These are phyloP conservation scores for Globodera rostochiensis DNA, from an alignment of 1,140 invertebrate species.

Conservation along the genomic window DNA sequence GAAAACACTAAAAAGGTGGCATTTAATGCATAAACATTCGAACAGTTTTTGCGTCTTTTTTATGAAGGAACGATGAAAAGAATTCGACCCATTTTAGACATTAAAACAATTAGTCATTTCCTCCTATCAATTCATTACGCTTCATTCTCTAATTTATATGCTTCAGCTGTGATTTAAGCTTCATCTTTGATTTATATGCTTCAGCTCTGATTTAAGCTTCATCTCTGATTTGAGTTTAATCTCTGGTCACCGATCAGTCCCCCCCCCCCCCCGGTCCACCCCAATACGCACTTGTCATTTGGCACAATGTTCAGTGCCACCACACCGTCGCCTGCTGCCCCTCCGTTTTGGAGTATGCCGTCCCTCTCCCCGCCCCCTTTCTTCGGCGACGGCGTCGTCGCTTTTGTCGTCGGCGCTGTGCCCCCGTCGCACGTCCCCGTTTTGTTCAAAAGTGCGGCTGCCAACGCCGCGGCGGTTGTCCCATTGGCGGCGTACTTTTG, in stretches of 20 bases:
- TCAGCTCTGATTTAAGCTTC: too few relatives aligned
- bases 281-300: constrained; percentile 5
- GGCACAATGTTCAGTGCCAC: constrained; percentile 31
- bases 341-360: neutral
- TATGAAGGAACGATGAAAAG: too few relatives aligned
- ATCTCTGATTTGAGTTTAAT: too few relatives aligned
- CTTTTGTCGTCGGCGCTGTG: neutral
- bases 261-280: neutral
- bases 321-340: constrained; percentile 5
- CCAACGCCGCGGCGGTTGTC: neutral
- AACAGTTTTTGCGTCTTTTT: too few relatives aligned
- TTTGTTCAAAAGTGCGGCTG: constrained; percentile 4
- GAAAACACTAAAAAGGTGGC: constrained; percentile 41
- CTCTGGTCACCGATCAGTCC: neutral
- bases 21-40: too few relatives aligned
- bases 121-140: too few relatives aligned
- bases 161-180: too few relatives aligned
- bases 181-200: too few relatives aligned
- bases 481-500: constrained; percentile 10
- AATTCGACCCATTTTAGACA: too few relatives aligned
- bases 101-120: too few relatives aligned
- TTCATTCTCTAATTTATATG: too few relatives aligned
- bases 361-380: neutral
- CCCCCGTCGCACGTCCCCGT: neutral
- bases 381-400: neutral